Evolutionary conservation across 2,113 vertebrate species (phyloP), one percentile per base, ranked within the genome.

Genomic region (Miniopterus natalensis): DNA sequence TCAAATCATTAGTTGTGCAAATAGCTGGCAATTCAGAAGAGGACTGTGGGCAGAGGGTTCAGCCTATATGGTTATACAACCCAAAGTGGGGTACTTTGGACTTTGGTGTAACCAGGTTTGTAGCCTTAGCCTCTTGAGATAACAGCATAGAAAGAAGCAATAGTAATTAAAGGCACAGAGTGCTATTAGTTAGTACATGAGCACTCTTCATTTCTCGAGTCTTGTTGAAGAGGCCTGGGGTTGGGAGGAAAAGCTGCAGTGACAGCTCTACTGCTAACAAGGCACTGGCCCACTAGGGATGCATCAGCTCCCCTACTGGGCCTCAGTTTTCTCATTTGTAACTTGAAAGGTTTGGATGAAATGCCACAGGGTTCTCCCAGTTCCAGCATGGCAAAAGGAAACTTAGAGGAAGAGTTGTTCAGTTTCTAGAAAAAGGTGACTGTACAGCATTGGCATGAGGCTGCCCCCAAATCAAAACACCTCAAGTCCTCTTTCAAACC

Each of bases 1-100:
- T 70, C 84, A 45, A 84, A 85, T 96, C 96, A 92, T 85, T 85
- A 92, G 81, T n/a, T 95, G 92, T 94, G 75, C 90, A 97, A 95
- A 96, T 61, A 95, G 81, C 88, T 66, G 57, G 92, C 51, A 59
- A 88, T 77, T 93, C 6, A 8, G 51, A 81, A 75, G 36, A 86
- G 88, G 94, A 61, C 94, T 73, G 51, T 55, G 88, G 78, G 59
- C 79, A 83, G 66, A 94, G 53, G 27, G 31, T 80, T 88, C 65
- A 75, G 74, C 88, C 85, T 90, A 96, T 80, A 85, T 0, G 66
- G 79, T 97, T 95, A 96, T 91, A 96, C 77, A 96, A 94, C 51
- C 84, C 0, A 2, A 92, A 92, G 84, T 20, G 49, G 63, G 90
- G 94, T 42, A 95, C 95, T 97, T 80, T 96, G 96, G 94, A 96